Base-by-base conservation (phyloP, 2,888 invertebrate species). In the Macrosiphum euphorbiae region DNA sequence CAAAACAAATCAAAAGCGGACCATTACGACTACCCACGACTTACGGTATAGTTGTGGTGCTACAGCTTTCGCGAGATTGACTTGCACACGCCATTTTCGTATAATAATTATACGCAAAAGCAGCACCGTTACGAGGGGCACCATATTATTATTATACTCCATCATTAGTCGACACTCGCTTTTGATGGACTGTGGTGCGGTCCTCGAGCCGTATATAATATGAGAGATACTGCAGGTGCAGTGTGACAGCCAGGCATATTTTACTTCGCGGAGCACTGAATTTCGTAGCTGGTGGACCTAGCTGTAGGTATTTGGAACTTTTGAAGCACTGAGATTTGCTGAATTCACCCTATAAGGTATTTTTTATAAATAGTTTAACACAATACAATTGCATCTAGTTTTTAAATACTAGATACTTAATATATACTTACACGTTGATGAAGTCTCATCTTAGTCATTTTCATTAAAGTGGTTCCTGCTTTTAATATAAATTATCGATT, bases 1-100 rank as follows among this genome's bases (percentile, higher is more conserved):
- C 41, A 84, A 35, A 84, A 91, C 91, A 91, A 91, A 91, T 91
- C 84, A 91, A 91, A 91, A 84, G 91, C 84, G 52, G 41, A 91
- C 52, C 84, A 91, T 28, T 84, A 55, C 13, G 52, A 52, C 91
- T 90, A 28, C 84, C 90, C 26, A 52, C n/a, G 52, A 84, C 44
- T 55, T 85, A 55, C 44, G 28, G 50, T 55, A 55, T 55, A 58
- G 26, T 58, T 26, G 35, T 44, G 3, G 44, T 44, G 41, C 55
- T 1, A 5, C 55, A 35, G 88, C 44, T 44, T 85, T 44, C 10
- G 85, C 4, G 85, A 85, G 85, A 85, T 85, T 85, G 44, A 85
- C 44, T 85, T 26, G 26, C 55, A 50, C 52, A 35, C 35, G n/a
- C 78, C 78, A 28, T 61, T 61, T 24, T 35, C 5, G 90, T 84